These are phyloP conservation scores for Eurois occulta DNA, from an alignment of 2,888 invertebrate species.

Conservation along the genomic window DNA sequence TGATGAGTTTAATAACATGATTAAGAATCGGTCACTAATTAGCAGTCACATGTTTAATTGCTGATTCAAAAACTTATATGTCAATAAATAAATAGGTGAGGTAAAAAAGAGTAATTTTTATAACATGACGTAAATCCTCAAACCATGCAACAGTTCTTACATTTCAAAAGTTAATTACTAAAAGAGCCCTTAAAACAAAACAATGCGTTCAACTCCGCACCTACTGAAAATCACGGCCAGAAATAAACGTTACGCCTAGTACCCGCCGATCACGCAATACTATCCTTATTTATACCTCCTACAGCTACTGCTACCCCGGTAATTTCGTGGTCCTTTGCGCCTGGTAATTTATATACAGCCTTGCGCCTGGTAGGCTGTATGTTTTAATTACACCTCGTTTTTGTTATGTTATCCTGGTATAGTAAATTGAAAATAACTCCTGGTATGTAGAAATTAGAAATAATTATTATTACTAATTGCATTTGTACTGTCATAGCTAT, in stretches of 20 bases:
- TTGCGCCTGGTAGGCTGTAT: constrained; percentile 47
- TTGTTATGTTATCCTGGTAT: constrained; percentile 39
- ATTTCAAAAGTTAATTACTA: constrained; percentile 31
- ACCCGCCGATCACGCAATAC: constrained; percentile 59
- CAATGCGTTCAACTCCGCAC: constrained; percentile 41
- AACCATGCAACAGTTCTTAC: constrained; percentile 19
- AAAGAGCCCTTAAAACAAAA: constrained; percentile 44
- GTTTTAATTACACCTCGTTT: constrained; percentile 41
- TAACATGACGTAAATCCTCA: neutral
- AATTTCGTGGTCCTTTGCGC: constrained; percentile 60
- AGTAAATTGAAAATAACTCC: constrained; percentile 44
- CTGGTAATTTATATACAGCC: constrained; percentile 59
- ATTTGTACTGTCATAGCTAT: neutral
- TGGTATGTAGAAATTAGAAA: constrained; percentile 22
- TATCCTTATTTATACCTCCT: constrained; percentile 63
- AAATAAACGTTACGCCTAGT: constrained; percentile 61
- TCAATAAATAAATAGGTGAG: neutral
- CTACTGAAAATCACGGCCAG: constrained; percentile 59
- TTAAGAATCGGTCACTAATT: neutral
- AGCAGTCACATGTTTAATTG: neutral
- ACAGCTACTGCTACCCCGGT: constrained; percentile 58
- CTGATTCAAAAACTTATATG: neutral
- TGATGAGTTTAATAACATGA: neutral
- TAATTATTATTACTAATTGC: neutral
- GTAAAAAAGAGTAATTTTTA: neutral